These are phyloP conservation scores for Copidosoma floridanum DNA, from an alignment of 1,140 invertebrate species.

Conservation along the genomic window DNA sequence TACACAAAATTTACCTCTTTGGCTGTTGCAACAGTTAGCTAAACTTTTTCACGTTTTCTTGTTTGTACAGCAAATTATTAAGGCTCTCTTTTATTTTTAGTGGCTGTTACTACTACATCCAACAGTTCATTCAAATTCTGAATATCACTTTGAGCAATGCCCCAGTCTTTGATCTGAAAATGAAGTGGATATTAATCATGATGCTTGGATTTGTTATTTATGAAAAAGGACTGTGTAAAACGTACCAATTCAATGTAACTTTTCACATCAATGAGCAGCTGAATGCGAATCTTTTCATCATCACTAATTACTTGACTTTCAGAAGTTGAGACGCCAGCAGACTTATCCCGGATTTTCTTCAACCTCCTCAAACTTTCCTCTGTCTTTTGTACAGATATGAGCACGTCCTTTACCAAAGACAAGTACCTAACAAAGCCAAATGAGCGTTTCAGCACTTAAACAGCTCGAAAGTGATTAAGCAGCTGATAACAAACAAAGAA, in stretches of 20 bases:
- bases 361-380: conserved; percentile 87
- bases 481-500: conserved; percentile 8
- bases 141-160: conserved; percentile 32
- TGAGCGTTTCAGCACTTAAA: no score
- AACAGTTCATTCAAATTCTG: conserved; percentile 42
- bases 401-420: conserved; percentile 77
- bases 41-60: no score
- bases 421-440: conserved; percentile 65
- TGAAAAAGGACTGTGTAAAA: no score
- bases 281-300: conserved; percentile 91
- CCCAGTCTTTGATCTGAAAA: conserved; percentile 37
- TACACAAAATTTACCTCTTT: no score
- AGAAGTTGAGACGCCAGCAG: conserved; percentile 52
- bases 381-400: conserved; percentile 90
- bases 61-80: no score
- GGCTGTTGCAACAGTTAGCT: no score
- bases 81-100: conserved; percentile 39
- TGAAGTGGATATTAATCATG: not conserved
- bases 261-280: conserved; percentile 83
- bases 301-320: conserved; percentile 66
- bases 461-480: no score
- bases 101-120: conserved; percentile 45
- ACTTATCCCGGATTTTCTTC: conserved; percentile 78
- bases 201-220: not conserved
- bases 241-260: conserved; percentile 56